Evolutionary conservation across 2,797 vertebrate genomes (phyloP).

Genomic region (Jordanella pulchra): DNA sequence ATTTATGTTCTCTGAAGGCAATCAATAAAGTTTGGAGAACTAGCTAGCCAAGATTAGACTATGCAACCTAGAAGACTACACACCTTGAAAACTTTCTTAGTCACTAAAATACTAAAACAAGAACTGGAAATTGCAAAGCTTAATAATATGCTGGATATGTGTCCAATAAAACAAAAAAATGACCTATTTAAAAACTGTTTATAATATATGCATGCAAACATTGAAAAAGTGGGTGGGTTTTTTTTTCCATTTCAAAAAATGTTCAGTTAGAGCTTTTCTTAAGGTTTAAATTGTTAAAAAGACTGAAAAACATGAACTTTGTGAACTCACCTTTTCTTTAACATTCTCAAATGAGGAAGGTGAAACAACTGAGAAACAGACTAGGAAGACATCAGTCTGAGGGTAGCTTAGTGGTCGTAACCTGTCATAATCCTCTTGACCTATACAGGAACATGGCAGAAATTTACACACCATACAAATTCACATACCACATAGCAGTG

Average conservation of each 20-base stretch:
- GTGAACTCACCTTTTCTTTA: slow-evolving; percentile 81
- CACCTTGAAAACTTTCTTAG: neutral
- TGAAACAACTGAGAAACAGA: slow-evolving; percentile 85
- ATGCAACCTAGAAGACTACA: neutral
- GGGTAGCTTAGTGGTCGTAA: slow-evolving; percentile 84
- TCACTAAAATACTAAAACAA: neutral
- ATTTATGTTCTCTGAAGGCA: neutral
- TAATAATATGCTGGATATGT: neutral
- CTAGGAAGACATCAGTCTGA: slow-evolving; percentile 84
- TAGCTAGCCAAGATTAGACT: too few species aligned
- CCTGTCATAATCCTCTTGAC: slow-evolving; percentile 84
- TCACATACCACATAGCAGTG: neutral
- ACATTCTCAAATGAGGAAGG: slow-evolving; percentile 85
- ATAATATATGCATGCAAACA: neutral
- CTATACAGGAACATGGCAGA: slow-evolving; percentile 48
- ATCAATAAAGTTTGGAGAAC: neutral
- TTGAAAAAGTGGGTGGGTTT: too few species aligned
- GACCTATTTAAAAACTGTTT: neutral
- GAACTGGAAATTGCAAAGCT: neutral
- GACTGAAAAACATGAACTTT: neutral
- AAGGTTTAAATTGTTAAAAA: neutral
- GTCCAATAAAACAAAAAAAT: neutral
- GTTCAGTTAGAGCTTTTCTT: neutral
- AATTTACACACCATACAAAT: too few species aligned
- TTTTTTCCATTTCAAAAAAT: neutral